Percentiles rank a stretch among this genome's conserved stretches.
Conservation (phyloP, 2,797 vertebrate genomes). For the Echeneis naucrates region DNA sequence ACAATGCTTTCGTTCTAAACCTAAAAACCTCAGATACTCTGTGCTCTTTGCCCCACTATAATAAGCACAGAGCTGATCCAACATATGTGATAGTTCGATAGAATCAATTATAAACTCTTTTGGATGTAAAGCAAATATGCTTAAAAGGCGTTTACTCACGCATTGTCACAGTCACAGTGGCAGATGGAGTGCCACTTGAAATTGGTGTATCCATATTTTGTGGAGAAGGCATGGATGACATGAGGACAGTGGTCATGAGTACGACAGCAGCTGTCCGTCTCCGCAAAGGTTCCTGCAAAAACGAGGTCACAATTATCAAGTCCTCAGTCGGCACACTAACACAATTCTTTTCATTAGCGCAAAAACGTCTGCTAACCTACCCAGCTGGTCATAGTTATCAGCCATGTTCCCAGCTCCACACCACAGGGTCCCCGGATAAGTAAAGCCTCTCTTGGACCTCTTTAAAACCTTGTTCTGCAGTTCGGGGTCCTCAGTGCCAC, state of each 20-base stretch:
- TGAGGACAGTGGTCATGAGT: slow-evolving; percentile 92
- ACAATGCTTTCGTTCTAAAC: no score
- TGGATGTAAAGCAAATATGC: no score
- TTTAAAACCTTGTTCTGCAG: slow-evolving; percentile 39
- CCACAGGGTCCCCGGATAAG: slow-evolving; percentile 90
- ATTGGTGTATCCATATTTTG: slow-evolving; percentile 89
- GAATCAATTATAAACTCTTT: background rate
- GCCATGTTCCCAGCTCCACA: slow-evolving; percentile 91
- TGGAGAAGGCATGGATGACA: slow-evolving; percentile 91
- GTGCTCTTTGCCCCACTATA: no score
- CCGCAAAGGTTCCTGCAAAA: slow-evolving; percentile 86
- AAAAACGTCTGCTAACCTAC: slow-evolving; percentile 65
- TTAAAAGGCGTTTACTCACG: slow-evolving; percentile 78
- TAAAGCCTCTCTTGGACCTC: slow-evolving; percentile 85
- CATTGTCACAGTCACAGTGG: slow-evolving; percentile 92
- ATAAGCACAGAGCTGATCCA: background rate
- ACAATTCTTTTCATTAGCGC: background rate
- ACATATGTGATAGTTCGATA: no score
- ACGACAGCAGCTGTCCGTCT: slow-evolving; percentile 92
- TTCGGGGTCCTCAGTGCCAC: background rate
- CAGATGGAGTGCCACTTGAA: slow-evolving; percentile 92
- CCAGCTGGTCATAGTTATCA: slow-evolving; percentile 84
- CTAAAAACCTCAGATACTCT: background rate
- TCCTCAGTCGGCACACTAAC: background rate
- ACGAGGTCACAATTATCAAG: background rate